Conservation (phyloP, 2,888 invertebrate species). For the Rhamphomyia laevipes region DNA sequence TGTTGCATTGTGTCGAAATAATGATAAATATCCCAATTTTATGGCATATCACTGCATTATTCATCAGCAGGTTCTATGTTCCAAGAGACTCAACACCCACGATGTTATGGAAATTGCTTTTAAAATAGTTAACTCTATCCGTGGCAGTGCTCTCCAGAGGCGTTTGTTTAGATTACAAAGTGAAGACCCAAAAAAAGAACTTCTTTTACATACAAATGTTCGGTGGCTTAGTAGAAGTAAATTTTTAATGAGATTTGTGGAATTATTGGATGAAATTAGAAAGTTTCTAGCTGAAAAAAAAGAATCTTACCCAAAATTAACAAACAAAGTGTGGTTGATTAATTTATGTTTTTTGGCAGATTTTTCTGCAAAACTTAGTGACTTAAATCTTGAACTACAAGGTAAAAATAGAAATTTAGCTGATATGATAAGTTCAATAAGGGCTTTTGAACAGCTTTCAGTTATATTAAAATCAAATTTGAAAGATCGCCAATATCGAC, state of each 20-base stretch:
- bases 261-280: not conserved
- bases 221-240: slow-evolving; percentile 4
- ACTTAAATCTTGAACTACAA: too few species aligned
- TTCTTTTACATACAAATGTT: slow-evolving; percentile 2
- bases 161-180: not conserved
- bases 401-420: too few species aligned
- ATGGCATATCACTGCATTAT: not conserved
- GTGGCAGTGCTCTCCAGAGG: not conserved
- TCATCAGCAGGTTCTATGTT: not conserved
- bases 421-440: too few species aligned
- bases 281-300: too few species aligned
- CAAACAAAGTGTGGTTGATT: too few species aligned
- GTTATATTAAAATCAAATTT: too few species aligned
- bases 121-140: not conserved
- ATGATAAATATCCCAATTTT: not conserved
- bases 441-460: too few species aligned
- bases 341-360: too few species aligned
- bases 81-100: not conserved
- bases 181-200: not conserved
- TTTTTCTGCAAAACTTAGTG: too few species aligned
- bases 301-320: too few species aligned
- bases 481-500: too few species aligned
- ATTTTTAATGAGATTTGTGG: not conserved
- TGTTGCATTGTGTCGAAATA: slow-evolving; percentile 4
- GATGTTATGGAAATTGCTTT: slow-evolving; percentile 3